Percentiles rank a stretch among this genome's conserved stretches.
Conservation (phyloP, 2,888 invertebrate species). For the Rutpela maculata region DNA sequence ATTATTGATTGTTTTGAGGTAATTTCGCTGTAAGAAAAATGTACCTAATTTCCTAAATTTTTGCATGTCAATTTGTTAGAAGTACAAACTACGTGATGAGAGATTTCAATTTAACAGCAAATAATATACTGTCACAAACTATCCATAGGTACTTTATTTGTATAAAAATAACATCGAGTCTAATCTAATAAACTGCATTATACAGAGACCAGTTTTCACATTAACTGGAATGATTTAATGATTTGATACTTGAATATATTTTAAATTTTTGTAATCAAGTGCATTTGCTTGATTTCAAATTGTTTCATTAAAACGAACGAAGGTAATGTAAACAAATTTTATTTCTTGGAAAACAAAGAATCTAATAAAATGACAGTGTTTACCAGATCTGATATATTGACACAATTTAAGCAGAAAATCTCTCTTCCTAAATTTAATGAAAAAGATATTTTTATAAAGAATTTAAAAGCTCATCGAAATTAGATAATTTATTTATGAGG, state of each 20-base stretch:
- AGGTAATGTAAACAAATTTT: neutral
- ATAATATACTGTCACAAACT: no score
- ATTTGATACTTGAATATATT: neutral
- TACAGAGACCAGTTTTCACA: neutral
- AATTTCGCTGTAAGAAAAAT: neutral
- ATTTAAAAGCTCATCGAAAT: no score
- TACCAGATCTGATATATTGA: neutral
- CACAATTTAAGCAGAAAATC: neutral
- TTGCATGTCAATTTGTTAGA: neutral
- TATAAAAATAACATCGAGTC: neutral
- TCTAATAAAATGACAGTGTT: constrained; percentile 8
- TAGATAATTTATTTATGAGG: no score
- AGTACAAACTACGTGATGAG: neutral
- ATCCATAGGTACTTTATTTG: neutral
- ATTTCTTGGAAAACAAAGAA: constrained; percentile 1
- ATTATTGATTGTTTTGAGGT: neutral
- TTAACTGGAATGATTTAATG: neutral
- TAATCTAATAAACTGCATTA: neutral
- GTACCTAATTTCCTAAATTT: neutral
- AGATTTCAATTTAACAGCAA: no score
- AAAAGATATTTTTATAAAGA: neutral
- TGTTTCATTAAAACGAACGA: constrained; percentile 3
- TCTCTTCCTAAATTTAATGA: neutral
- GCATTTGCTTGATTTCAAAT: neutral
- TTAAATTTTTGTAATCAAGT: neutral